phyloP scores from a whole-genome alignment of 2,113 vertebrate genomes.

The Fregata magnificens region DNA sequence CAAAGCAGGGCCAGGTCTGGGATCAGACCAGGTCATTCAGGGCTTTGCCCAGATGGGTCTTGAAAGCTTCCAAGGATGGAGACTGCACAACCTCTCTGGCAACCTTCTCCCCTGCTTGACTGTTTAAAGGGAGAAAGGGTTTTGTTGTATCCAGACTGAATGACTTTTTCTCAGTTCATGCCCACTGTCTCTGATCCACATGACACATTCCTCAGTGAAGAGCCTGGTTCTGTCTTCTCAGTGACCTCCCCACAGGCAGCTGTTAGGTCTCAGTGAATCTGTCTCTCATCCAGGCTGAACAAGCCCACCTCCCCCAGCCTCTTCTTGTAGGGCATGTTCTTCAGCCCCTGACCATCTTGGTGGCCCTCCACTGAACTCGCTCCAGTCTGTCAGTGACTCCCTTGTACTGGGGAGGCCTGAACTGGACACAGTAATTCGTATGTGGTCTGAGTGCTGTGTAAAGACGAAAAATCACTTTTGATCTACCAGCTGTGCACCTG shows the following conservation, averaged over 20 bases:
- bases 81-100: not conserved
- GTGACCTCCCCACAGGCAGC: not conserved
- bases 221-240: not conserved
- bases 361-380: not conserved
- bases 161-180: not conserved
- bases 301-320: not conserved
- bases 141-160: not conserved
- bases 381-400: not conserved
- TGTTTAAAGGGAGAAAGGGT: not conserved
- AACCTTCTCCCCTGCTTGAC: not conserved
- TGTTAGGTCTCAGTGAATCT: not conserved
- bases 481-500: not conserved
- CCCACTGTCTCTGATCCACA: fast-evolving
- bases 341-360: not conserved
- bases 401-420: not conserved
- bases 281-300: not conserved
- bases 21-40: not conserved
- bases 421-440: not conserved
- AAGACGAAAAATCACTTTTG: not conserved
- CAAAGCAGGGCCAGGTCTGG: not conserved
- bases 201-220: not conserved
- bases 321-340: not conserved
- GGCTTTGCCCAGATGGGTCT: not conserved
- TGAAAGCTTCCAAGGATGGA: not conserved
- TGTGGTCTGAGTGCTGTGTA: not conserved